A percentile compares a stretch with the other conserved stretches of the same genome.
These are phyloP conservation scores for Geococcyx californianus DNA, from an alignment of 2,113 vertebrate genomes.

Conservation along the genomic window DNA sequence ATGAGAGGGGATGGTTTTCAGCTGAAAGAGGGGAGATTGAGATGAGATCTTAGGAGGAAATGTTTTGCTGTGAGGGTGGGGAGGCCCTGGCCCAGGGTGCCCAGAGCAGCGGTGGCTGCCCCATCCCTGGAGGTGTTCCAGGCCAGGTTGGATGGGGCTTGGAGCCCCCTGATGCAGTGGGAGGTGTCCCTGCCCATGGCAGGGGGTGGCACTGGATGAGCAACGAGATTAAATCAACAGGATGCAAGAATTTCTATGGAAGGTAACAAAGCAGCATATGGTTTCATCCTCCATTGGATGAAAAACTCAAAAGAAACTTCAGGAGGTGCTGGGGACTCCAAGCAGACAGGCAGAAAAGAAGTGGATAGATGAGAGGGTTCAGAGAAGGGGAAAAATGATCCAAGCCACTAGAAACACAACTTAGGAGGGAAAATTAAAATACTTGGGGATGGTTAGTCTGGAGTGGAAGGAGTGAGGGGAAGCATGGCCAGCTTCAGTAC, in stretches of 20 bases:
- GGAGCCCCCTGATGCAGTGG: no score
- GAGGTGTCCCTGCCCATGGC: no score
- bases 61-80: no score
- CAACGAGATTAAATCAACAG: rapidly evolving
- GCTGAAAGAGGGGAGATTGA: no score
- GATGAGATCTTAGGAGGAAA: no score
- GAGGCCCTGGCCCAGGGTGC: no score
- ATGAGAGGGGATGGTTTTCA: no score
- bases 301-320: not conserved
- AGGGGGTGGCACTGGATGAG: no score
- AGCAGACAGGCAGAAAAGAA: not conserved
- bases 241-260: not conserved
- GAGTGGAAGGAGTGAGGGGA: not conserved
- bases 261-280: not conserved
- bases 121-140: no score
- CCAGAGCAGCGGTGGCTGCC: no score
- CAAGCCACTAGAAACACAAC: not conserved
- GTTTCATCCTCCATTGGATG: not conserved
- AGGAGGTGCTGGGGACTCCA: not conserved
- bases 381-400: not conserved
- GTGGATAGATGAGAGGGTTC: not conserved
- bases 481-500: not conserved
- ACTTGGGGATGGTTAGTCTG: not conserved
- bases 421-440: not conserved
- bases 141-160: no score